Conservation (phyloP, 2,797 vertebrate species). For the Eulemur rubriventer region DNA sequence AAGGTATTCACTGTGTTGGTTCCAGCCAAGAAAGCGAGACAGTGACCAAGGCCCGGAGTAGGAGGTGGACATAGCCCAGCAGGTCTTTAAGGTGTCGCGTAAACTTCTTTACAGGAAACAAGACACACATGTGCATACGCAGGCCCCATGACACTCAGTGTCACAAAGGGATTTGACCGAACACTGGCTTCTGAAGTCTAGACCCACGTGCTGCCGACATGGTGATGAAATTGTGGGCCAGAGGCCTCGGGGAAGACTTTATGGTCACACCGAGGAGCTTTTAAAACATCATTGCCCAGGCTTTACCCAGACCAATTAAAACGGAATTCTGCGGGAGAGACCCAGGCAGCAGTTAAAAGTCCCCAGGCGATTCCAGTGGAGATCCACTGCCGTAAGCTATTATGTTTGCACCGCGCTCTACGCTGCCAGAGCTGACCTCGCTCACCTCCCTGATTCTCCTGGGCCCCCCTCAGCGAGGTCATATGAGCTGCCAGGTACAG, state of each 20-base stretch:
- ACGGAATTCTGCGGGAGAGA: not conserved
- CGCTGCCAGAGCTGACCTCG: not conserved
- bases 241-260: not conserved
- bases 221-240: not conserved
- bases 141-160: not conserved
- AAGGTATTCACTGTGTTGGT: not conserved
- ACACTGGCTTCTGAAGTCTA: not conserved
- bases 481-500: not conserved
- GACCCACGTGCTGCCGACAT: not conserved
- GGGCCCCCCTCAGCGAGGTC: not conserved
- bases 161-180: not conserved
- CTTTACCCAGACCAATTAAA: not conserved
- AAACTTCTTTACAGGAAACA: not conserved
- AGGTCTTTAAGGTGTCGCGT: not conserved
- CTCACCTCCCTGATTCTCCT: not conserved
- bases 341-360: not conserved
- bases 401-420: not conserved
- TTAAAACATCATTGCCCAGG: not conserved
- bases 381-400: not conserved
- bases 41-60: not conserved
- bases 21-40: not conserved
- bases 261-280: not conserved
- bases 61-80: not conserved
- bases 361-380: not conserved
- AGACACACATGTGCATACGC: not conserved